Percentiles rank a stretch among this genome's conserved stretches.
phyloP scores from a whole-genome alignment of 2,113 vertebrate species.

The Progne subis region DNA sequence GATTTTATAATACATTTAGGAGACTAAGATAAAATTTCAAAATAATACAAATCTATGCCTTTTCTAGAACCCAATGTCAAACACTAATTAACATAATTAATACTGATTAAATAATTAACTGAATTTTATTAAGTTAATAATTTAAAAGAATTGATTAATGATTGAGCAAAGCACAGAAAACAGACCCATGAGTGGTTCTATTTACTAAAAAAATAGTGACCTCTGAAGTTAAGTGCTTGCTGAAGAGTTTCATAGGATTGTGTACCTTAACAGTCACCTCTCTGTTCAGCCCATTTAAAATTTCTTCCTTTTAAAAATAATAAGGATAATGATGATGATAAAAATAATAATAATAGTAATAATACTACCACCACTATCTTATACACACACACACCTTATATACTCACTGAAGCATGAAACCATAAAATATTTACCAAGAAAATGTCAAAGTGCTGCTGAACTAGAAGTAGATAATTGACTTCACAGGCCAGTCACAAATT shows the following conservation, averaged over 20 bases:
- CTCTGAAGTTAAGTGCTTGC: not conserved
- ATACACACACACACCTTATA: not conserved
- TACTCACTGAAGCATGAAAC: not conserved
- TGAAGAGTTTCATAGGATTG: not conserved
- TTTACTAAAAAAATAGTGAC: not conserved
- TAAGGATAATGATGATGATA: not conserved
- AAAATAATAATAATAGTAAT: not conserved
- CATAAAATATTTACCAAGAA: not conserved
- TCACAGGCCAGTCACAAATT: not conserved
- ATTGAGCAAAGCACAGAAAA: not conserved
- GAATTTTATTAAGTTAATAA: not conserved
- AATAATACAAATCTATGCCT: not conserved
- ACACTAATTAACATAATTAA: not conserved
- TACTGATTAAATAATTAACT: not conserved
- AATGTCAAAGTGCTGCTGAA: not conserved
- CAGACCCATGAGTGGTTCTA: not conserved
- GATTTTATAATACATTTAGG: not conserved
- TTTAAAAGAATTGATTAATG: not conserved
- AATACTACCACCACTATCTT: not conserved
- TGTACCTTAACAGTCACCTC: not conserved
- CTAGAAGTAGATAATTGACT: not conserved
- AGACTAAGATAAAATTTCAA: not conserved
- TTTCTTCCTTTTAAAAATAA: not conserved
- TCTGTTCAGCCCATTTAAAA: not conserved
- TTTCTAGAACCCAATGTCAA: not conserved